Conservation (phyloP, 2,113 vertebrate genomes). For the Rhinolophus sinicus region DNA sequence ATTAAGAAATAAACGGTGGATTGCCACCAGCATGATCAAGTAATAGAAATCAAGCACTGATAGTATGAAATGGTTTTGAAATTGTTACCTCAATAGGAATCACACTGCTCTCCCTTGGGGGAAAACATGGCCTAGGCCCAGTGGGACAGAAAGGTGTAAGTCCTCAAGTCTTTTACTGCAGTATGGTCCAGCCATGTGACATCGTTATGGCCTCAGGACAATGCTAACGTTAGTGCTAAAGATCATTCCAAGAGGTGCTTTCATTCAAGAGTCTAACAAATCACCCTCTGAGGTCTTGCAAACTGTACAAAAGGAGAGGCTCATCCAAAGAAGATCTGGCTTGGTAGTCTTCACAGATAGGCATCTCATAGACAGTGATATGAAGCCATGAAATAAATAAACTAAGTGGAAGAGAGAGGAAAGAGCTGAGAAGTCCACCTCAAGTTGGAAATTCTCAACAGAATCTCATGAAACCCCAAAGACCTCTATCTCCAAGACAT, state of each 20-base stretch:
- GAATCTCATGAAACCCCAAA: conserved; percentile 72
- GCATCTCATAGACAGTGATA: not conserved
- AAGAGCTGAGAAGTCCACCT: conserved; percentile 66
- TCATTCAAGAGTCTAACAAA: conserved; percentile 29
- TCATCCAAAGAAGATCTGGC: not conserved
- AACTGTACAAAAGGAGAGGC: conserved; percentile 18
- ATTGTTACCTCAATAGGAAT: not conserved
- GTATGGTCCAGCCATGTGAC: not conserved
- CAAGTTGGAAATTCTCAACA: conserved; percentile 69
- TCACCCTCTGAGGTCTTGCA: not conserved
- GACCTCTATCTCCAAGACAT: conserved; percentile 44
- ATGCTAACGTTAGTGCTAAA: not conserved
- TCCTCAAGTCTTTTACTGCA: not conserved
- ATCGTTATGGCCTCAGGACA: no score
- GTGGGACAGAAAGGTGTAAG: not conserved
- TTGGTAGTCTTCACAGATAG: not conserved
- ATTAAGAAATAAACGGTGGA: not conserved
- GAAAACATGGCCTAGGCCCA: not conserved
- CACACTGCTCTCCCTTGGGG: not conserved
- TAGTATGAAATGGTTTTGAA: not conserved
- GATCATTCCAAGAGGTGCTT: not conserved
- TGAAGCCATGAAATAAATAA: not conserved
- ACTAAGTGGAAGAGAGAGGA: conserved; percentile 62
- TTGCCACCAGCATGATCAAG: not conserved
- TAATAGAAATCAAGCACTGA: not conserved